Evolutionary conservation across 1,140 invertebrate species (phyloP).

Genomic region (Cardiocondyla obscurior): DNA sequence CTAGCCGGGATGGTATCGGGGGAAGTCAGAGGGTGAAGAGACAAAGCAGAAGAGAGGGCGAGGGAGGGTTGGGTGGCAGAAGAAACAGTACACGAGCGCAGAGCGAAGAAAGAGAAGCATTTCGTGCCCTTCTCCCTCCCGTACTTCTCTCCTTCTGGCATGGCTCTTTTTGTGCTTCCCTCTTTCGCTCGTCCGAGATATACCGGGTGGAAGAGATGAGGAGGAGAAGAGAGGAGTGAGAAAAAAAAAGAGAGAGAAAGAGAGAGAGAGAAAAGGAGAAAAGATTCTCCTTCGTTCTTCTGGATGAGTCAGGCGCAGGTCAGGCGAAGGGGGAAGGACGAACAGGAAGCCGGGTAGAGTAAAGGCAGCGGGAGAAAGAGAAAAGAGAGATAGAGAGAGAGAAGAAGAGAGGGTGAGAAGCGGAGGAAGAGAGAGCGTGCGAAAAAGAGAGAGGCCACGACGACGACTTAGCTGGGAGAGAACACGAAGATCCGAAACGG

Average conservation of each 20-base stretch:
- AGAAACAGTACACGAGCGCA: slow-evolving; percentile 10
- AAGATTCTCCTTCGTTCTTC: slow-evolving; percentile 59
- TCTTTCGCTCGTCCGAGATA: slow-evolving; percentile 55
- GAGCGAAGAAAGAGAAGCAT: slow-evolving; percentile 43
- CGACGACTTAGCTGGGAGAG: slow-evolving; percentile 53
- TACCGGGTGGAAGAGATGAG: slow-evolving; percentile 20
- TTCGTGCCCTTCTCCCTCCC: slow-evolving; percentile 36
- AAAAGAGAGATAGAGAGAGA: slow-evolving; percentile 42
- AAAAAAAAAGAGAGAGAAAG: slow-evolving; percentile 54
- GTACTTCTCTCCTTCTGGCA: slow-evolving; percentile 53
- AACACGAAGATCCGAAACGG: slow-evolving; percentile 71
- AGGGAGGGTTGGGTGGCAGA: neutral
- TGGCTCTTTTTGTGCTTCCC: slow-evolving; percentile 56
- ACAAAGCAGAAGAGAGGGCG: slow-evolving; percentile 18
- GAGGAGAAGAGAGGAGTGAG: slow-evolving; percentile 8
- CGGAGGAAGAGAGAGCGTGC: slow-evolving; percentile 47
- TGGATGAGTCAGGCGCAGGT: slow-evolving; percentile 59
- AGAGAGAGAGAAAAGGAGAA: slow-evolving; percentile 52
- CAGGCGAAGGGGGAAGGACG: slow-evolving; percentile 52
- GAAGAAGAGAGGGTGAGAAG: neutral
- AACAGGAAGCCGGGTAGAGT: slow-evolving; percentile 51
- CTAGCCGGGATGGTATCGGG: slow-evolving; percentile 56
- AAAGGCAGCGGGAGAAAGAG: slow-evolving; percentile 52
- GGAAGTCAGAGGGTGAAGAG: slow-evolving; percentile 65
- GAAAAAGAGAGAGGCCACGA: slow-evolving; percentile 49